Evolutionary conservation across 2,888 invertebrate species (phyloP), one percentile per base, ranked within the genome.

Genomic region (Chloroclysta siterata): DNA sequence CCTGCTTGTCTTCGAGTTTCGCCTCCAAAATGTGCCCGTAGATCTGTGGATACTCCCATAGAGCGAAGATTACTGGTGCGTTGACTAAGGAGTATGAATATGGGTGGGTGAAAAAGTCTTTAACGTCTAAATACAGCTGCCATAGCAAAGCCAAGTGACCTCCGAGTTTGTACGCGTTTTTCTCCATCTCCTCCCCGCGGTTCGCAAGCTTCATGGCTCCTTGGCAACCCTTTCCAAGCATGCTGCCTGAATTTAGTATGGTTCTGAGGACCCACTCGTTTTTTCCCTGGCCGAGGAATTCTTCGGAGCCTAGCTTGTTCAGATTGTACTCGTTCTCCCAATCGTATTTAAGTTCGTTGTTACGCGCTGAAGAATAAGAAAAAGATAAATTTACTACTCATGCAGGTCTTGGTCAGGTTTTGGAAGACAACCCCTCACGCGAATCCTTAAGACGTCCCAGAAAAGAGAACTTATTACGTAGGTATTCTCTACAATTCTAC

Each of bases 141-240:
- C 92, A 92, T n/a, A 90, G 74, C 13, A 91, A 68, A 0, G 89
- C 90, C 47, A 92, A 75, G 63, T 91, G 92, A 0, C 90, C 90
- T 2, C 92, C 92, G 4, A 92, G 81, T 41, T 76, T 79, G 70
- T 91, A 92, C 0, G 91, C 92, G 50, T 87, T 80, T 13, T 74
- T 78, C 58, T 92, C 90, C 76, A 84, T 77, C 1, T 82, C 75
- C 39, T 77, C 75, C 0, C 85, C 85, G 1, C 75, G 78, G 2
- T 72, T 69, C 3, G 90, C 84, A 0, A 92, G 76, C 66, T 88
- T 91, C 89, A 92, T 90, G 4, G 91, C 92, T 0, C 80, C 88
- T 55, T 90, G 89, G 71, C 92, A 92, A 8, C 91, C 92, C 53
- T 93, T 92, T 14, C 86, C 92, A 0, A 91, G 83, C 14, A 93